These are phyloP conservation scores for Dipodomys merriami DNA, from an alignment of 2,113 vertebrate species.

Conservation along the genomic window DNA sequence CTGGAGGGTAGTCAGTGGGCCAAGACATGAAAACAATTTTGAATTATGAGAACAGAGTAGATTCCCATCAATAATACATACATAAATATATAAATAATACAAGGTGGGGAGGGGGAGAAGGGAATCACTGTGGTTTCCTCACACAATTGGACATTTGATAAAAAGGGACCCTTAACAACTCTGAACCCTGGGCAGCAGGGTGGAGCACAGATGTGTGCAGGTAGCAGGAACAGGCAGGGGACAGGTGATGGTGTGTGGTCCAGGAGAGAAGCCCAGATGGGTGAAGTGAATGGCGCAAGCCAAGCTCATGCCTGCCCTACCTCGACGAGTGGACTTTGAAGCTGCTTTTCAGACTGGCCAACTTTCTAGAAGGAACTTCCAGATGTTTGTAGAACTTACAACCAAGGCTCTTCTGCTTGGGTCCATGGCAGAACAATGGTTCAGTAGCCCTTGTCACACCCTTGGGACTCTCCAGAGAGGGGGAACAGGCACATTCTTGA, in stretches of 20 bases:
- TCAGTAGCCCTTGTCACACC: neutral
- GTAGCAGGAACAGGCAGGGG: neutral
- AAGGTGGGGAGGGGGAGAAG: neutral
- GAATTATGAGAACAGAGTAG: too few relatives aligned
- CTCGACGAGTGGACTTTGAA: neutral
- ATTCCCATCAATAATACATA: too few relatives aligned
- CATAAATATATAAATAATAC: too few relatives aligned
- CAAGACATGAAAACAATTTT: too few relatives aligned
- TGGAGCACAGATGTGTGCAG: neutral
- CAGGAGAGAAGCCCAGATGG: neutral
- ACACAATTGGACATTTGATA: neutral
- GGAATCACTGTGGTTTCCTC: neutral
- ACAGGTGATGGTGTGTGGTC: neutral
- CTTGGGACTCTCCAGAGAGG: neutral
- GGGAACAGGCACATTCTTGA: neutral
- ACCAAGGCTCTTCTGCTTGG: neutral
- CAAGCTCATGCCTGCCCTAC: neutral
- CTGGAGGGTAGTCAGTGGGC: too few relatives aligned
- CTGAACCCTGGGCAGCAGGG: neutral
- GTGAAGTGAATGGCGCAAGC: neutral
- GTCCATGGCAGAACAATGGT: neutral
- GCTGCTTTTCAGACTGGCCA: neutral
- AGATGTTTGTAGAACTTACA: too few relatives aligned
- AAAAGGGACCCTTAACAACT: neutral
- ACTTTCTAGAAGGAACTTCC: too few relatives aligned